phyloP scores from a whole-genome alignment of 1,140 invertebrate genomes.

The Dendroctonus ponderosae region DNA sequence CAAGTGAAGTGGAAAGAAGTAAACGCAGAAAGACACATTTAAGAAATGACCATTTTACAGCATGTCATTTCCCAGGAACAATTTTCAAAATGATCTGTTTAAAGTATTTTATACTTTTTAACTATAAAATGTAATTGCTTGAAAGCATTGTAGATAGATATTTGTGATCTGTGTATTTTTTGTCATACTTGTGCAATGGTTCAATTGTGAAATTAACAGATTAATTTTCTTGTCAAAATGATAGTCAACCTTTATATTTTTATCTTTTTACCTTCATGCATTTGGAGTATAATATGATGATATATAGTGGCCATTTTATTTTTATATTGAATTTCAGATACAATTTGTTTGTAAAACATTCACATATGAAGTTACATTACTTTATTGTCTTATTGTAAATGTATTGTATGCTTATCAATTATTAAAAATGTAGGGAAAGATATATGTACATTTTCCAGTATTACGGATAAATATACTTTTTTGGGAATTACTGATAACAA shows the following conservation, averaged over 20 bases:
- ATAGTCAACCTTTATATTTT: slow-evolving; percentile 6
- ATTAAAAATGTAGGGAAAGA: slow-evolving; percentile 1
- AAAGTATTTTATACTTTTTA: slow-evolving; percentile 22
- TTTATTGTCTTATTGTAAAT: slow-evolving; percentile 5
- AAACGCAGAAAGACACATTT: no score
- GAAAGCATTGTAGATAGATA: slow-evolving; percentile 19
- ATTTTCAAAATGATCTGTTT: slow-evolving; percentile 29
- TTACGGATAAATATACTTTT: slow-evolving; percentile 12
- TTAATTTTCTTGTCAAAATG: slow-evolving; percentile 9
- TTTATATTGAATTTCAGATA: slow-evolving; percentile 12
- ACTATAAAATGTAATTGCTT: slow-evolving; percentile 10
- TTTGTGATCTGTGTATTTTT: slow-evolving; percentile 24
- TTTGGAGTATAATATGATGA: slow-evolving; percentile 4
- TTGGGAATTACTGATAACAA: background rate
- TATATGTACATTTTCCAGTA: slow-evolving; percentile 13
- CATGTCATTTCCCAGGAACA: slow-evolving; percentile 4
- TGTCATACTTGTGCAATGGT: background rate
- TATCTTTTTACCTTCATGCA: background rate
- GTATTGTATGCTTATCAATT: slow-evolving; percentile 13
- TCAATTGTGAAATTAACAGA: background rate
- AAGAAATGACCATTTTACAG: background rate
- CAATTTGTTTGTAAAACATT: slow-evolving; percentile 14
- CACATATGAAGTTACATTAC: background rate
- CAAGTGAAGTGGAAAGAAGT: background rate
- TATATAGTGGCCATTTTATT: slow-evolving; percentile 22